phyloP scores from a whole-genome alignment of 2,113 vertebrate genomes.

The Verasper variegatus region DNA sequence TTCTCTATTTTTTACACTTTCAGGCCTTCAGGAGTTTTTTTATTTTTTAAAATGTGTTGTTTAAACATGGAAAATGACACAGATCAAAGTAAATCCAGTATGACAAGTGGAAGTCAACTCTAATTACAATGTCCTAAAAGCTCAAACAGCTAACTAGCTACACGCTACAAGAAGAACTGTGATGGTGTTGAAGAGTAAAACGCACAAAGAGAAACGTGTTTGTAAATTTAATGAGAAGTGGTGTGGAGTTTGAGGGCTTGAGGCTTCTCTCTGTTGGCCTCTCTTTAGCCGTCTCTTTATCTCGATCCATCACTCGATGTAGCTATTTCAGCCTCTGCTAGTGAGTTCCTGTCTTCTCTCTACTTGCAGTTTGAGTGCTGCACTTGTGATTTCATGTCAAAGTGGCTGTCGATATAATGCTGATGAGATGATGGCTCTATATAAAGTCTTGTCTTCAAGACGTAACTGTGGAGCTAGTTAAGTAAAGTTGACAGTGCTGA shows the following conservation, averaged over 20 bases:
- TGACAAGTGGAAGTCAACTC: too few relatives aligned
- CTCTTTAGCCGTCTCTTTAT: conserved; percentile 17
- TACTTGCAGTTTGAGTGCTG: neutral
- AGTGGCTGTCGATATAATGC: neutral
- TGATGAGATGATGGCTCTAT: neutral
- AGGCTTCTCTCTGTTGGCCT: conserved; percentile 27
- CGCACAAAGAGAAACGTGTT: conserved; percentile 22
- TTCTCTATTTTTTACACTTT: neutral
- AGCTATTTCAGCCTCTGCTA: neutral
- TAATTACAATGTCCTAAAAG: too few relatives aligned
- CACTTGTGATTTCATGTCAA: conserved; percentile 9
- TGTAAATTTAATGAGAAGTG: conserved; percentile 38
- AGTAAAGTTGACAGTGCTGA: neutral
- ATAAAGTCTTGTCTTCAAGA: neutral
- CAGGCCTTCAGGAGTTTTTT: neutral
- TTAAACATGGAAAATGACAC: too few relatives aligned
- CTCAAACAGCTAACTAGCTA: neutral
- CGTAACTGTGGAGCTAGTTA: neutral
- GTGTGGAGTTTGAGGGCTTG: conserved; percentile 47
- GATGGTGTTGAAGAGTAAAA: neutral
- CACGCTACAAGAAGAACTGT: neutral
- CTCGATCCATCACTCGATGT: conserved; percentile 6
- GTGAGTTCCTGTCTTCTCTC: neutral
- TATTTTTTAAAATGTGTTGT: too few relatives aligned
- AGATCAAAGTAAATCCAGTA: too few relatives aligned